Evolutionary conservation across 2,113 vertebrate species (phyloP), one percentile per base, ranked within the genome.

Genomic region (Globicephala melas): DNA sequence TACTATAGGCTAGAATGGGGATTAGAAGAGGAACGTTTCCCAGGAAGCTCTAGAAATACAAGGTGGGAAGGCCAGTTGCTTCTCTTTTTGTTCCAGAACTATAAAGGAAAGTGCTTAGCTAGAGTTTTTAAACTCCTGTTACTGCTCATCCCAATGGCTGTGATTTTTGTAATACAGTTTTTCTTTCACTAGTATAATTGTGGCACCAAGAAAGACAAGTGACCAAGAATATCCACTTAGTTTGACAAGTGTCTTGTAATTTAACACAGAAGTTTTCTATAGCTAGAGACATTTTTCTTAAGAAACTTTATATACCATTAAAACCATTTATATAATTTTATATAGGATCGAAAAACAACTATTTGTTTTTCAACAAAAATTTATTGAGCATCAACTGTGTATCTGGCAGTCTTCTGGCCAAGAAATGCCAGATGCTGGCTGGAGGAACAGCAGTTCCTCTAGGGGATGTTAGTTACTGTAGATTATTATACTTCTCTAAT

Each of bases 41-140:
- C 55, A 82, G 88, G 73, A 97, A 86, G 38, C 55, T 94, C 89
- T 96, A 55, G 60, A 88, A 93, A 21, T 28, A 53, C 3, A 88
- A 87, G 18, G 14, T 87, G 31, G 47, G 47, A 85, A 87, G 44
- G 58, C 62, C 53, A 38, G 15, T 76, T 76, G 28, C 83, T 80
- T 77, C 36, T 83, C 36, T 85, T 87, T 91, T 77, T 95, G 26
- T 74, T 90, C 33, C 47, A 87, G 36, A 95, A 73, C 21, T 74
- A 3, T 80, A 55, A 94, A 91, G 65, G 33, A 92, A 92, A 80
- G 47, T 84, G 31, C 36, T 96, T 55, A 50, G 38, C 41, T 85
- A 58, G 79, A 67, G 81, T 77, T 62, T 81, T 80, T 21, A n/a
- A 88, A 74, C 76, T 92, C 62, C 36, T 92, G 13, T 76, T 15